These are phyloP conservation scores for Spizaetus ornatus DNA, from an alignment of 2,113 vertebrate genomes.

Conservation along the genomic window DNA sequence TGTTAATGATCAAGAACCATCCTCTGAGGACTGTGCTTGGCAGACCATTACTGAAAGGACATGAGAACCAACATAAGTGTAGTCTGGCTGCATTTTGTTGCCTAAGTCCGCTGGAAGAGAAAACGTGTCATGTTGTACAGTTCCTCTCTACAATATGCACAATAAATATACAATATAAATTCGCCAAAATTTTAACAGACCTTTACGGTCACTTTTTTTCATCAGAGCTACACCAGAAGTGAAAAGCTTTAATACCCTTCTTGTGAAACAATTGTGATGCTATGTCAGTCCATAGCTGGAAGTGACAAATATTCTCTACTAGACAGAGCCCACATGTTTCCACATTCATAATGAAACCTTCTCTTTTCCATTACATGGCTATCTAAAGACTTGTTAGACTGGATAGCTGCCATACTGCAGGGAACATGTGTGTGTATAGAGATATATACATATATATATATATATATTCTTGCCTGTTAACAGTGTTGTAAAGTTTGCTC, in stretches of 20 bases:
- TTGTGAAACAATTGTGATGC: not conserved
- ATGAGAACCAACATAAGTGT: not conserved
- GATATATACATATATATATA: no score
- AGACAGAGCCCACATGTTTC: not conserved
- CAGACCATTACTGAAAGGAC: not conserved
- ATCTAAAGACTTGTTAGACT: not conserved
- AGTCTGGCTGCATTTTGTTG: not conserved
- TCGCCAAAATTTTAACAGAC: not conserved
- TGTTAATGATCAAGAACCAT: not conserved
- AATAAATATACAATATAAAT: not conserved
- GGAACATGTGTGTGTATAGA: not conserved
- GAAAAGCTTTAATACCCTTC: not conserved
- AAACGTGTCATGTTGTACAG: not conserved
- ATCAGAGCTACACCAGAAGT: not conserved
- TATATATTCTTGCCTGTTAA: not conserved
- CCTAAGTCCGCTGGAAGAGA: not conserved
- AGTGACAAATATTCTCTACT: not conserved
- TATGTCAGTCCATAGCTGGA: not conserved
- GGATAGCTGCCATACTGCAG: not conserved
- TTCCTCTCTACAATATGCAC: not conserved
- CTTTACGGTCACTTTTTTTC: not conserved
- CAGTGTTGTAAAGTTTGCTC: not conserved
- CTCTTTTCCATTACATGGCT: not conserved
- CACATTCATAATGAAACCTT: not conserved
- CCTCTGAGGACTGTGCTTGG: not conserved